phyloP scores from a whole-genome alignment of 1,140 invertebrate species.

The Sitodiplosis mosellana region DNA sequence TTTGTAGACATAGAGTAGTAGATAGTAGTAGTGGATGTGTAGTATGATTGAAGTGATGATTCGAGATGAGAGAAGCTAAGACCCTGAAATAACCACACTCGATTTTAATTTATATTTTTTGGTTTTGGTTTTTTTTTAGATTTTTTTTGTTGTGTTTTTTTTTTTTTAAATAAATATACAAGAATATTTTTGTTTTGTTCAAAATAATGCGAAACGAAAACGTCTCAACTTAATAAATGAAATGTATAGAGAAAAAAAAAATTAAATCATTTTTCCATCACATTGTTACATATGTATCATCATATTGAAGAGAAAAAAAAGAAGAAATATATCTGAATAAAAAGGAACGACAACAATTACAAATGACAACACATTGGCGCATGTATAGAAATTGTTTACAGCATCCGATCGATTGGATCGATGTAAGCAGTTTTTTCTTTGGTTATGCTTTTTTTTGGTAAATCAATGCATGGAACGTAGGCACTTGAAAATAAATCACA shows the following conservation, averaged over 20 bases:
- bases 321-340: too few species aligned
- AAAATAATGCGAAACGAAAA: not conserved
- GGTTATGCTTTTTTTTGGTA: too few species aligned
- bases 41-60: constrained; percentile 1
- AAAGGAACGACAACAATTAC: too few species aligned
- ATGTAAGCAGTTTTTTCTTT: too few species aligned
- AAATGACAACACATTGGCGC: too few species aligned
- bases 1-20: constrained; percentile 1
- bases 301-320: too few species aligned
- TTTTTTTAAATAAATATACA: not conserved
- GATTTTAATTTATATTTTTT: not conserved
- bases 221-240: not conserved
- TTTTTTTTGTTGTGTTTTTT: not conserved
- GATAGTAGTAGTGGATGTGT: constrained; percentile 2
- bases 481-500: too few species aligned
- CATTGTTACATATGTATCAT: not conserved
- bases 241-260: too few species aligned
- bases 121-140: not conserved
- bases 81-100: constrained; percentile 2
- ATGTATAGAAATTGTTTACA: too few species aligned
- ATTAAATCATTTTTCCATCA: not conserved
- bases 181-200: not conserved
- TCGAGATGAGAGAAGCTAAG: not conserved
- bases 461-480: too few species aligned
- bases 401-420: too few species aligned